Conservation (phyloP, 1,140 invertebrate species). For the Micrasema minimum region DNA sequence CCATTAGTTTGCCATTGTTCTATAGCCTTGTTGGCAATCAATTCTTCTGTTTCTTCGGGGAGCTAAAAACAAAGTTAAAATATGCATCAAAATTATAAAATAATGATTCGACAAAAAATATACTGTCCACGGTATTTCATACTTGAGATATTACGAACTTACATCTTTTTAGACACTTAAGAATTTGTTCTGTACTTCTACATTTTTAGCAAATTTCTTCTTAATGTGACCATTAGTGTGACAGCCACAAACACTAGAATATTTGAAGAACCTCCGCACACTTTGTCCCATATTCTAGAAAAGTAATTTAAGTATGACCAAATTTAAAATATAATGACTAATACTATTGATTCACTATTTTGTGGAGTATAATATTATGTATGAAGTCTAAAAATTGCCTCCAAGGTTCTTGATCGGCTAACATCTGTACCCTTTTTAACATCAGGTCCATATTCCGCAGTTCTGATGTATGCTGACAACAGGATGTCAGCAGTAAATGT, state of each 20-base stretch:
- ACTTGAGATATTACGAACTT: slow-evolving; percentile 53
- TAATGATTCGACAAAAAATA: no score
- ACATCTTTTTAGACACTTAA: slow-evolving; percentile 76
- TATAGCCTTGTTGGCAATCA: slow-evolving; percentile 82
- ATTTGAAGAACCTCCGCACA: slow-evolving; percentile 84
- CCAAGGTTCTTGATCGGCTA: no score
- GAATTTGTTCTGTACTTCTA: slow-evolving; percentile 68
- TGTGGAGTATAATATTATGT: no score
- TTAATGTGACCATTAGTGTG: slow-evolving; percentile 76
- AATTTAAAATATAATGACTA: no score
- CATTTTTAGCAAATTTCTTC: slow-evolving; percentile 73
- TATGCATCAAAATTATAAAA: background rate
- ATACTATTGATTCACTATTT: no score
- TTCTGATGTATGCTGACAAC: no score
- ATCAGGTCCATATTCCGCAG: no score
- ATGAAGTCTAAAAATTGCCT: no score
- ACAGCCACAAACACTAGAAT: slow-evolving; percentile 83
- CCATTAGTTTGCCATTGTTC: slow-evolving; percentile 78
- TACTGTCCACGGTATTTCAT: no score
- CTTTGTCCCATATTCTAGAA: slow-evolving; percentile 88
- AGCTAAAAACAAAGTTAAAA: slow-evolving; percentile 69
- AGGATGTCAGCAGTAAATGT: no score
- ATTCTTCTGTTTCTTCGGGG: slow-evolving; percentile 78
- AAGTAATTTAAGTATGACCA: no score
- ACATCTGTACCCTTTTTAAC: no score